Evolutionary conservation across 2,797 vertebrate genomes (phyloP), one percentile per base, ranked within the genome.

Genomic region (Helarctos malayanus): DNA sequence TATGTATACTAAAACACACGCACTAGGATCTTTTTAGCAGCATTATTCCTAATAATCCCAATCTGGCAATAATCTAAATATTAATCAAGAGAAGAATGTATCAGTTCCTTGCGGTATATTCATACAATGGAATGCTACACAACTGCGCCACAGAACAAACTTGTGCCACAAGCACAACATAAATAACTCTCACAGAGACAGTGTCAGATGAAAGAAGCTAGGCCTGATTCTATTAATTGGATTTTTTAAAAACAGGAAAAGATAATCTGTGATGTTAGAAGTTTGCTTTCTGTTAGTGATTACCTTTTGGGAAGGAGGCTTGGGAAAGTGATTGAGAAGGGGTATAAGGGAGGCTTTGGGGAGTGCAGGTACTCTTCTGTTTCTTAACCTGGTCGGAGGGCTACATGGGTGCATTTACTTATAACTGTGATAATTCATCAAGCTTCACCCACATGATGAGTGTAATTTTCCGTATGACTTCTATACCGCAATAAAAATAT

Each of bases 11-110:
- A 47, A 91, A 80, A 57, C 35, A 29, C 12, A 95, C 0, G 2
- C 45, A 63, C 5, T 21, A 89, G 35, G 54, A 61, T 54, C 63
- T 92, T 94, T 78, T 88, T 12, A 88, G 57, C 38, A 89, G 47
- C 23, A 91, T 76, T 94, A 81, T 76, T 96, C 96, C 89, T 76
- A 91, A 75, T 35, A 91, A 68, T 73, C 16, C 18, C 6, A 61
- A 89, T 63, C n/a, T 78, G 57, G 29, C 91, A 91, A 94, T 85
- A 84, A 47, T 5, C 16, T 54, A 94, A 59, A 90, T 73, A 73
- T 75, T 82, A 90, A 93, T 91, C 18, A 88, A 89, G 25, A 92
- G 71, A 68, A 94, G 59, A 94, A 41, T 65, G 9, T 82, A 47
- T 82, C 68, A 75, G 79, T 79, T 79, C 57, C 29, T 38, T 73